Evolutionary conservation across 23 tunicate species (phyloP).

Genomic region (Aplidium turbinatum): DNA sequence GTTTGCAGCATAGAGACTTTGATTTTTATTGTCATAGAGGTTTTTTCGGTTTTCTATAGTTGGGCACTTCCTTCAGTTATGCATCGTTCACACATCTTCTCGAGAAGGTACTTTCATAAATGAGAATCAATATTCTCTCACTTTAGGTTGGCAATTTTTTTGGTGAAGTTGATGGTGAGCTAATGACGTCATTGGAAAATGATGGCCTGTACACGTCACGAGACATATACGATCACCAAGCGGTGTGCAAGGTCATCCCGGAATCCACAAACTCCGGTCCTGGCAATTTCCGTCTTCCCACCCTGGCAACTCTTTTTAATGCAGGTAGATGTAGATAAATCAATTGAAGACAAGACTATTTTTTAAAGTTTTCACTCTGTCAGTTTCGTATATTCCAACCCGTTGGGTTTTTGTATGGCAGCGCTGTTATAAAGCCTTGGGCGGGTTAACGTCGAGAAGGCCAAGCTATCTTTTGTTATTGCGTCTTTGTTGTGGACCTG

Average conservation of each 20-base stretch:
- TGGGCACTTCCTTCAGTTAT: no score
- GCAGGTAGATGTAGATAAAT: constrained; percentile 23
- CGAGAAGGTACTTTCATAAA: no score
- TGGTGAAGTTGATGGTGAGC: constrained; percentile 54
- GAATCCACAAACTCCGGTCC: constrained; percentile 28
- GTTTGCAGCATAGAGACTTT: not conserved
- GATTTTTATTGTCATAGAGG: no score
- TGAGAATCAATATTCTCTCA: no score
- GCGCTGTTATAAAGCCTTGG: no score
- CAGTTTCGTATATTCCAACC: no score
- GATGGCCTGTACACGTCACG: constrained; percentile 18
- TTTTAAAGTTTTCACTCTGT: constrained; percentile 1
- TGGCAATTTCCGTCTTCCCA: constrained; percentile 26
- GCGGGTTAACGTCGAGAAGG: no score
- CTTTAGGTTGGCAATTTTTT: constrained; percentile 64
- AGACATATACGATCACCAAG: constrained; percentile 54
- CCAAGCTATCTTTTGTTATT: no score
- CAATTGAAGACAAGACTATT: not conserved
- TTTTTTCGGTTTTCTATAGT: no score
- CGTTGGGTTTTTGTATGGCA: no score
- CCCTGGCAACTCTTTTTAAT: constrained; percentile 19
- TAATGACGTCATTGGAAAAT: constrained; percentile 41
- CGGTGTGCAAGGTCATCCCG: constrained; percentile 42
- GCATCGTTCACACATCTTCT: no score
- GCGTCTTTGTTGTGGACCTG: no score